Conservation (phyloP, 2,797 vertebrate species). For the Gallinago solitaria region DNA sequence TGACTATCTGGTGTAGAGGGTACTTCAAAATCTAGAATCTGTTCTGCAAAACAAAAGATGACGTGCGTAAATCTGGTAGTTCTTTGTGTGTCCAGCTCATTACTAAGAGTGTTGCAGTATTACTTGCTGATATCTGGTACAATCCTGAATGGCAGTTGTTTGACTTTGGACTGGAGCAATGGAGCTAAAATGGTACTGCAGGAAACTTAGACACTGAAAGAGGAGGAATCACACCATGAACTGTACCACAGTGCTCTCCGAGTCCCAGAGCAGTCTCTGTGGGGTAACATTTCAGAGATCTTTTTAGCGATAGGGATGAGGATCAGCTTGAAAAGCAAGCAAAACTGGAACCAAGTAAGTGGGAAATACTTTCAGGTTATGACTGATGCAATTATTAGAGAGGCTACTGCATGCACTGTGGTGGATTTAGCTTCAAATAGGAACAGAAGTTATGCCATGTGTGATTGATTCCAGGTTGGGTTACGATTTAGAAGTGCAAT, state of each 20-base stretch:
- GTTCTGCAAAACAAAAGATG: neutral
- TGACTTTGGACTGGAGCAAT: neutral
- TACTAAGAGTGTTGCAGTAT: neutral
- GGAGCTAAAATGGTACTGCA: neutral
- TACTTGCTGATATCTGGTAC: neutral
- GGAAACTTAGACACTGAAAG: neutral
- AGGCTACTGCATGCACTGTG: neutral
- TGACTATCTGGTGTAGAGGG: neutral
- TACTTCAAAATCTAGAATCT: neutral
- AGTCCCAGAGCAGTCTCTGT: neutral
- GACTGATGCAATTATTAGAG: constrained; percentile 56
- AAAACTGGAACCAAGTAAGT: constrained; percentile 38
- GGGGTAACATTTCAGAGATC: neutral
- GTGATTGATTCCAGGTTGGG: constrained; percentile 58
- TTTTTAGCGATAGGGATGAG: neutral
- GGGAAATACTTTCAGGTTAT: constrained; percentile 45
- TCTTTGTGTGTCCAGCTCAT: neutral
- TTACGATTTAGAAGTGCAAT: constrained; percentile 48
- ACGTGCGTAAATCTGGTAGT: neutral
- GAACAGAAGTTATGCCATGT: constrained; percentile 24
- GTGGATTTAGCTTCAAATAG: constrained; percentile 34
- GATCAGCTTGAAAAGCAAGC: constrained; percentile 34
- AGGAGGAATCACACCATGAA: neutral
- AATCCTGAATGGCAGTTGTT: neutral
- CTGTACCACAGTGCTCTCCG: neutral